A percentile compares a stretch with the other conserved stretches of the same genome.
Evolutionary conservation across 2,888 invertebrate species (phyloP).

Genomic region (Therioaphis trifolii): DNA sequence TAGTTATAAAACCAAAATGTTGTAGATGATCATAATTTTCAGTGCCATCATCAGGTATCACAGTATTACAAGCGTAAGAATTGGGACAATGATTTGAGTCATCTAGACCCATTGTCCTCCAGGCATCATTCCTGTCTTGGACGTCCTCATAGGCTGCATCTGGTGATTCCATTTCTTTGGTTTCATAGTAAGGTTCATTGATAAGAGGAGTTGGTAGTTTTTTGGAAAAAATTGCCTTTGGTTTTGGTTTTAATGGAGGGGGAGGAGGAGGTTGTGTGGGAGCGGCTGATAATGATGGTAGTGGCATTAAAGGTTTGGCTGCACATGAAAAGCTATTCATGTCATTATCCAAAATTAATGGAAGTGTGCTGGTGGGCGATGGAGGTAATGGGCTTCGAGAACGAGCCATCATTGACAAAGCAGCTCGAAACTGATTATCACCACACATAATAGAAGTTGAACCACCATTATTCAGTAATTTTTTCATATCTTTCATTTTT

Average conservation of each 20-base stretch:
- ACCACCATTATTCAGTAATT: slow-evolving; percentile 78
- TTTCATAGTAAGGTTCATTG: slow-evolving; percentile 24
- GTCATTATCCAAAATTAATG: slow-evolving; percentile 70
- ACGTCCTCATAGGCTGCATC: slow-evolving; percentile 76
- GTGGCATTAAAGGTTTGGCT: slow-evolving; percentile 64
- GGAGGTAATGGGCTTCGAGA: slow-evolving; percentile 84
- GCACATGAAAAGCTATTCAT: slow-evolving; percentile 66
- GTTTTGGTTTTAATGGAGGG: slow-evolving; percentile 75
- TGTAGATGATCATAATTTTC: slow-evolving; percentile 83
- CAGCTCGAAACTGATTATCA: slow-evolving; percentile 81
- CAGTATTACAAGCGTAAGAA: slow-evolving; percentile 60
- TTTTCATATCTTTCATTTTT: slow-evolving; percentile 90
- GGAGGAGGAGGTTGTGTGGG: slow-evolving; percentile 67
- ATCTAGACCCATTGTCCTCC: slow-evolving; percentile 83
- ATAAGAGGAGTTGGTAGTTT: slow-evolving; percentile 11
- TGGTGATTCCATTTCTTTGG: slow-evolving; percentile 28
- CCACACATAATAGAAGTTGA: slow-evolving; percentile 72
- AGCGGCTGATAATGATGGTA: slow-evolving; percentile 31
- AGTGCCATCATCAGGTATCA: slow-evolving; percentile 55
- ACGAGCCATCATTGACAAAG: slow-evolving; percentile 82
- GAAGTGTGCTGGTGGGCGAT: slow-evolving; percentile 72
- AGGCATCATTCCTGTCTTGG: slow-evolving; percentile 82
- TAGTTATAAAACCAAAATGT: slow-evolving; percentile 82
- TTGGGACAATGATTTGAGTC: slow-evolving; percentile 79
- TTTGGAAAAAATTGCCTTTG: slow-evolving; percentile 68